Conservation (phyloP, 2,113 vertebrate species). For the Microcebus tavaratra region DNA sequence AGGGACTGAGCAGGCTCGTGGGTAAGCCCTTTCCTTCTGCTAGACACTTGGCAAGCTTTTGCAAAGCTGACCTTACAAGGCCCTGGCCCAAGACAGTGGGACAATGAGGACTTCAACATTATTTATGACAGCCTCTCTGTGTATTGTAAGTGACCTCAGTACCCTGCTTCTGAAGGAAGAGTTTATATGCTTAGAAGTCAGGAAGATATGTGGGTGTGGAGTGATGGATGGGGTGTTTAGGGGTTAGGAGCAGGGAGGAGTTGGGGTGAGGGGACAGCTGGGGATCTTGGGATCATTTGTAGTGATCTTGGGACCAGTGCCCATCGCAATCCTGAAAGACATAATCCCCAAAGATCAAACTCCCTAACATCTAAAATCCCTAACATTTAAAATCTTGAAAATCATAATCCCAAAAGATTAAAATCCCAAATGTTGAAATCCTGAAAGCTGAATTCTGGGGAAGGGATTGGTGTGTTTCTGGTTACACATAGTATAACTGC, state of each 20-base stretch:
- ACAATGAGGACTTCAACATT: conserved; percentile 19
- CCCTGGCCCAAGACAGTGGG: background rate
- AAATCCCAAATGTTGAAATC: background rate
- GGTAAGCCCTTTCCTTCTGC: background rate
- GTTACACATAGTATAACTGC: background rate
- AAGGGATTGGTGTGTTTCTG: background rate
- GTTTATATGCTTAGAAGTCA: background rate
- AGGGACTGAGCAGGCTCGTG: background rate
- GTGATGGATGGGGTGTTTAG: background rate
- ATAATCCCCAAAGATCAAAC: background rate
- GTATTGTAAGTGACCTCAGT: conserved; percentile 24
- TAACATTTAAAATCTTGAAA: background rate
- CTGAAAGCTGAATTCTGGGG: background rate
- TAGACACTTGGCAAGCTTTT: conserved; percentile 25
- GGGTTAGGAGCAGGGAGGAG: background rate
- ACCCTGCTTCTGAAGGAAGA: background rate
- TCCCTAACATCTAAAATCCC: background rate
- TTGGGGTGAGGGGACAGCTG: background rate
- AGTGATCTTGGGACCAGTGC: background rate
- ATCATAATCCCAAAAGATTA: background rate
- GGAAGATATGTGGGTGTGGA: background rate
- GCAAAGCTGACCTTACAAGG: background rate
- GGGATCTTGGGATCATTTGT: background rate
- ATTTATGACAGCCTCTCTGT: conserved; percentile 46
- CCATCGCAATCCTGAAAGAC: background rate